Percentiles rank a stretch among this genome's conserved stretches.
These are phyloP conservation scores for Netelia melanura DNA, from an alignment of 2,888 invertebrate species.

Conservation along the genomic window DNA sequence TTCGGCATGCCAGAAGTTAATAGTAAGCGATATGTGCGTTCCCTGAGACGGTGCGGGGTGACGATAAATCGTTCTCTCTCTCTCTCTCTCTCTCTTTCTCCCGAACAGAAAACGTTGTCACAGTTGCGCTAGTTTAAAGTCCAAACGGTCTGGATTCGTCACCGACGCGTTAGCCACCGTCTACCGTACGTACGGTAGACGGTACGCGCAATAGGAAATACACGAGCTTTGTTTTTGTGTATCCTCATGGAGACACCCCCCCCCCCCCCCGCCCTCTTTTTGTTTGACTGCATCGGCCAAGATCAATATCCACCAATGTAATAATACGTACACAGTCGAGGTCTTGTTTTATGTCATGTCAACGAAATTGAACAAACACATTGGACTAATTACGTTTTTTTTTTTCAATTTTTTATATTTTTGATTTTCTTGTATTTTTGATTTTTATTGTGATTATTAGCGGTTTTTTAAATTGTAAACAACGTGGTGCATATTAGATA, in stretches of 20 bases:
- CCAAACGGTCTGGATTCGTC: slow-evolving; percentile 61
- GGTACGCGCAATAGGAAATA: slow-evolving; percentile 47
- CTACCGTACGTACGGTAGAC: slow-evolving; percentile 54
- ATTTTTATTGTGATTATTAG: too few species aligned
- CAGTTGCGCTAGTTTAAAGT: slow-evolving; percentile 64
- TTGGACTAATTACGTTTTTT: too few species aligned
- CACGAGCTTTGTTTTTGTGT: not conserved
- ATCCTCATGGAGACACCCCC: not conserved
- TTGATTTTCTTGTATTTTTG: too few species aligned
- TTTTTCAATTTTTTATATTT: too few species aligned
- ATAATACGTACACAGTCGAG: not conserved
- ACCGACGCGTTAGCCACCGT: slow-evolving; percentile 37
- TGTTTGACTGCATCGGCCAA: slow-evolving; percentile 27
- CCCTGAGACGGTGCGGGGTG: slow-evolving; percentile 11
- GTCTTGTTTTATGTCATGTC: not conserved
- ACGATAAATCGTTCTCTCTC: slow-evolving; percentile 52
- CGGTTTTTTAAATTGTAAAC: too few species aligned
- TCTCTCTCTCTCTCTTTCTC: slow-evolving; percentile 18
- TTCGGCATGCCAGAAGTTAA: slow-evolving; percentile 63
- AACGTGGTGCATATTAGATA: too few species aligned
- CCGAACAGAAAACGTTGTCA: slow-evolving; percentile 30
- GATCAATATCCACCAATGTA: slow-evolving; percentile 17
- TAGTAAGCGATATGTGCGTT: slow-evolving; percentile 56
- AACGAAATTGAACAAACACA: not conserved
- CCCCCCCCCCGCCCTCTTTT: not conserved